Percentiles rank a stretch among this genome's conserved stretches.
Evolutionary conservation across 2,888 invertebrate genomes (phyloP).

Genomic region (Fissipunctia ypsillon): DNA sequence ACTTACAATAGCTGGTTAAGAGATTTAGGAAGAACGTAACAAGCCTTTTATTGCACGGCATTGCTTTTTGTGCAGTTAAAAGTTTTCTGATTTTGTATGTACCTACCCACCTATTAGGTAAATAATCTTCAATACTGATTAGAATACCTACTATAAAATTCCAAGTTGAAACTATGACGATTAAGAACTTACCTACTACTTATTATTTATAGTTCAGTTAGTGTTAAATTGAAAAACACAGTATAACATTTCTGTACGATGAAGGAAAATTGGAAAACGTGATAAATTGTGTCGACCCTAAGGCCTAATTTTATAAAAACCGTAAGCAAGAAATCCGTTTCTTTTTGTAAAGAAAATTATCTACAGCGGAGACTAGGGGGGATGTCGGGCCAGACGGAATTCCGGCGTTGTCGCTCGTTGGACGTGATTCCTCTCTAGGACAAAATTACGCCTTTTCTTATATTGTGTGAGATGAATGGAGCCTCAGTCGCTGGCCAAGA

Average conservation of each 20-base stretch:
- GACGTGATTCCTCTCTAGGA: conserved; percentile 87
- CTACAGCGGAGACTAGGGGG: conserved; percentile 75
- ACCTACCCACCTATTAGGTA: background rate
- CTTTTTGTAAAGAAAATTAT: conserved; percentile 82
- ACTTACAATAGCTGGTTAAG: conserved; percentile 4
- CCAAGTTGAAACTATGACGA: background rate
- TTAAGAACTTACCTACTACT: background rate
- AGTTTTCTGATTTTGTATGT: background rate
- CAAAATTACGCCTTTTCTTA: conserved; percentile 88
- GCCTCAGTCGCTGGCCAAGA: conserved; percentile 75
- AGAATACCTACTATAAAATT: background rate
- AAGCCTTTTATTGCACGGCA: background rate
- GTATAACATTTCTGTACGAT: conserved; percentile 32
- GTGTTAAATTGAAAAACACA: conserved; percentile 48
- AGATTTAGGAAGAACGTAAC: background rate
- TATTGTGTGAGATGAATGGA: conserved; percentile 86
- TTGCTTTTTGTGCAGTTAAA: background rate
- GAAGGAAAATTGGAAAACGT: conserved; percentile 59
- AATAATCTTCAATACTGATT: background rate
- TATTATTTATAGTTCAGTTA: conserved; percentile 18
- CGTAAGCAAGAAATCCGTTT: conserved; percentile 72
- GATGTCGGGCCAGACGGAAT: conserved; percentile 83
- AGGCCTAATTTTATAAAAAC: conserved; percentile 76
- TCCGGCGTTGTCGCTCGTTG: conserved; percentile 86
- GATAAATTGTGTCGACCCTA: conserved; percentile 70